Evolutionary conservation across 2,888 invertebrate species (phyloP).

Genomic region (Nemotelus pantherinus): DNA sequence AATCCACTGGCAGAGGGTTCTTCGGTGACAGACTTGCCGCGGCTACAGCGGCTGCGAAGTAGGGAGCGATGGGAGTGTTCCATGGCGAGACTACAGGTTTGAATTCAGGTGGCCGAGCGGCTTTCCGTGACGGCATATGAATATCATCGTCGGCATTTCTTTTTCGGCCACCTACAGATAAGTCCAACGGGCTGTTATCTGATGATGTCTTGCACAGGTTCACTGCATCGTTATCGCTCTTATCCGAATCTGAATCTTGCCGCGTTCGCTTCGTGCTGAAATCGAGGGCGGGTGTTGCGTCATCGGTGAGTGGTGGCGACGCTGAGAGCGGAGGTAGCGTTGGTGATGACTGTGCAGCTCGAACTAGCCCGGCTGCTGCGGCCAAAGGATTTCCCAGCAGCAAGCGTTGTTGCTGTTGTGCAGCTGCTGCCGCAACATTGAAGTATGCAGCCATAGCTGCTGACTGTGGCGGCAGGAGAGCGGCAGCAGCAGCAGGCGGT

Average conservation of each 20-base stretch:
- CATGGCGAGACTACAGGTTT: slow-evolving; percentile 77
- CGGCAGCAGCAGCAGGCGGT: slow-evolving; percentile 72
- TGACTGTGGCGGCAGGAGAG: slow-evolving; percentile 79
- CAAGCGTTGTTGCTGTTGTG: slow-evolving; percentile 75
- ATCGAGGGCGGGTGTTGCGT: slow-evolving; percentile 74
- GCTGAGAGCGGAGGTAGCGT: slow-evolving; percentile 64
- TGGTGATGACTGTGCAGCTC: slow-evolving; percentile 61
- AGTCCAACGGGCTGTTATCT: slow-evolving; percentile 76
- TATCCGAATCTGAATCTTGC: slow-evolving; percentile 68
- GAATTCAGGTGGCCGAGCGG: slow-evolving; percentile 73
- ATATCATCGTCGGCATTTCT: slow-evolving; percentile 73
- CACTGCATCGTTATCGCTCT: slow-evolving; percentile 74
- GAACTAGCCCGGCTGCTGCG: slow-evolving; percentile 73
- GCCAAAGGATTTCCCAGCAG: slow-evolving; percentile 80
- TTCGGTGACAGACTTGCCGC: slow-evolving; percentile 82
- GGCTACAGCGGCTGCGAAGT: slow-evolving; percentile 81
- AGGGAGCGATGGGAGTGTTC: slow-evolving; percentile 83
- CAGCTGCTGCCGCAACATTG: slow-evolving; percentile 77
- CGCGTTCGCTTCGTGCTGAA: slow-evolving; percentile 79
- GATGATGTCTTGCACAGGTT: slow-evolving; percentile 77
- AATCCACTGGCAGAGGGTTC: slow-evolving; percentile 71
- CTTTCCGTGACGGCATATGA: slow-evolving; percentile 73
- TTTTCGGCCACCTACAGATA: slow-evolving; percentile 81
- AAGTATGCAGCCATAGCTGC: slow-evolving; percentile 86
- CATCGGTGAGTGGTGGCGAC: slow-evolving; percentile 68